A percentile compares a stretch with the other conserved stretches of the same genome.
Evolutionary conservation across 2,888 invertebrate species (phyloP).

Genomic region (Yponomeuta malinellus): DNA sequence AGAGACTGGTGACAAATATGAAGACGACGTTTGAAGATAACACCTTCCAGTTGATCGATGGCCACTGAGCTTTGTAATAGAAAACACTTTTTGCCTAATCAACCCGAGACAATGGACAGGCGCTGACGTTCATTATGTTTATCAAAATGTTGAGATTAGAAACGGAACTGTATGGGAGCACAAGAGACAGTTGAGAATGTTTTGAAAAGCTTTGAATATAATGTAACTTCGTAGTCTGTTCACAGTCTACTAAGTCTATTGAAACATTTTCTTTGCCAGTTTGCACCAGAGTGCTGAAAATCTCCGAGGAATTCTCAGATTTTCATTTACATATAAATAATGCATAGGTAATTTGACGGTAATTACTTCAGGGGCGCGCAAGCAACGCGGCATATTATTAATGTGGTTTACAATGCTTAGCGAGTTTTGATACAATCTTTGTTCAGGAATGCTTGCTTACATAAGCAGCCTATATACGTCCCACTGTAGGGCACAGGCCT

Average conservation of each 20-base stretch:
- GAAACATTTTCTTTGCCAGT: not conserved
- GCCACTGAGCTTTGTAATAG: conserved; percentile 14
- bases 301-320: conserved; percentile 33
- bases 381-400: conserved; percentile 38
- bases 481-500: no score
- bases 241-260: conserved; percentile 1
- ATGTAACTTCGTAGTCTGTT: not conserved
- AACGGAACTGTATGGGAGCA: not conserved
- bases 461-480: no score
- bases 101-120: conserved; percentile 13
- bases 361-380: conserved; percentile 42
- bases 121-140: conserved; percentile 11
- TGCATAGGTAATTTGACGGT: conserved; percentile 48
- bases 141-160: conserved; percentile 8
- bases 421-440: conserved; percentile 29
- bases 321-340: conserved; percentile 60
- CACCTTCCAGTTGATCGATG: conserved; percentile 32
- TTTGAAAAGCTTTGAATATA: not conserved
- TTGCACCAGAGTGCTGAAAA: conserved; percentile 10
- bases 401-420: conserved; percentile 30
- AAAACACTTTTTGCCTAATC: conserved; percentile 16
- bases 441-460: not conserved
- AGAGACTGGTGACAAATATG: conserved; percentile 44
- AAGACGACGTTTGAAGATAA: conserved; percentile 35
- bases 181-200: not conserved